Base-by-base conservation (phyloP, 2,888 invertebrate species). In the Scotopteryx bipunctaria region DNA sequence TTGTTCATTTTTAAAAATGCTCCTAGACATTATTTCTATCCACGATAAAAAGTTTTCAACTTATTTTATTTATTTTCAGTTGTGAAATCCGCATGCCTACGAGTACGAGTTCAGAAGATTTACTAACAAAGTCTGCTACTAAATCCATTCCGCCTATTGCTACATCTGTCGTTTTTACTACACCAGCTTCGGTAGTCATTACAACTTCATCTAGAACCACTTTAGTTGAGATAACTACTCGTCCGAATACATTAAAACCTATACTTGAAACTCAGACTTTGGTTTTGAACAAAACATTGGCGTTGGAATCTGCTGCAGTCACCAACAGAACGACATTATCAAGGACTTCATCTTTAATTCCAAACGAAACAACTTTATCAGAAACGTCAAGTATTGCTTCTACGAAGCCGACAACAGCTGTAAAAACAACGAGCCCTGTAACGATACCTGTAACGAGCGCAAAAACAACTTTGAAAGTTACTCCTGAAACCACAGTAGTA, bases 41-140 rank as follows among this genome's bases (percentile, higher is more conserved):
- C n/a, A n/a, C n/a, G n/a, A n/a, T n/a, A n/a, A n/a, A n/a, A n/a
- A n/a, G n/a, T n/a, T n/a, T n/a, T n/a, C n/a, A n/a, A n/a, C n/a
- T n/a, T n/a, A n/a, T n/a, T n/a, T n/a, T n/a, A n/a, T n/a, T n/a
- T n/a, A n/a, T 59, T 88, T 85, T 11, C 88, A 89, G 88, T 74
- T 90, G 89, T 71, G 81, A 85, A 70, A 68, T 68, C 64, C 76
- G 80, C 81, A 81, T 83, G 74, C 67, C 76, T 36, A 76, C 78
- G 57, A 68, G 78, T 49, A 65, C 81, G 57, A 71, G 74, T 65
- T 80, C 78, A 71, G 81, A 82, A 67, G 57, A 78, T 78, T 80
- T 89, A 86, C 86, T 82, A 76, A 76, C 81, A 66, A 74, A 70
- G 63, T 67, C 79, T 63, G 73, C 73, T 33, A 76, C 72, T 76